Evolutionary conservation across 2,113 vertebrate genomes (phyloP), one percentile per base, ranked within the genome.

Genomic region (Dasypus novemcinctus): DNA sequence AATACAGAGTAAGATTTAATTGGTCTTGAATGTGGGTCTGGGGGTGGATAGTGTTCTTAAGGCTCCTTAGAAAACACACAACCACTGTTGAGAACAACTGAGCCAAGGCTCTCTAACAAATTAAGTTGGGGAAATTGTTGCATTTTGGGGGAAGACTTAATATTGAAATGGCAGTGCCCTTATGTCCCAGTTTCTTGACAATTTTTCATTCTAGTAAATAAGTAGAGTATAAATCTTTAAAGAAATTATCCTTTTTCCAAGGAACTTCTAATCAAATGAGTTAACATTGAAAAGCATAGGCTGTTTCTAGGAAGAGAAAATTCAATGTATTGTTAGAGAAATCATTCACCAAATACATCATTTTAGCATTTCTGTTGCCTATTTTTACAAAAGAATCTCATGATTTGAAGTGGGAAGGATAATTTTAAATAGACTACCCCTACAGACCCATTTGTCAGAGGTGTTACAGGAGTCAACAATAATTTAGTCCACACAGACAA

Each of bases 231-330:
- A 74, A 46, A 74, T 86, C 57, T 59, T 95, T 71, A 92, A 97
- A 91, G 17, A 83, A 66, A 78, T 43, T 29, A 1, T 54, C 52
- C 43, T 7, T 87, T 82, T 85, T 15, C 41, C 14, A 52, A 25
- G 29, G 36, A 76, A 54, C 2, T 63, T 93, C 38, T 81, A 84
- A 90, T 75, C 5, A 80, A 91, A 52, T 66, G 20, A 68, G 63
- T 90, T 33, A 88, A 54, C 52, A 69, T 38, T 72, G 49, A 90
- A 84, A 87, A 69, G 4, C 78, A 20, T 49, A 41, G 43, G 25
- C 10, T 63, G 2, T 92, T 92, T 90, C 80, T 87, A 87, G 84
- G 64, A 95, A 95, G 27, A 87, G 27, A 63, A 87, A 81, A 80
- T 80, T 6, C 82, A 71, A 91, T 71, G 0, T 13, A 25, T 89